Evolutionary conservation across 2,797 vertebrate species (phyloP), one percentile per base, ranked within the genome.

Genomic region (Microchirus variegatus): DNA sequence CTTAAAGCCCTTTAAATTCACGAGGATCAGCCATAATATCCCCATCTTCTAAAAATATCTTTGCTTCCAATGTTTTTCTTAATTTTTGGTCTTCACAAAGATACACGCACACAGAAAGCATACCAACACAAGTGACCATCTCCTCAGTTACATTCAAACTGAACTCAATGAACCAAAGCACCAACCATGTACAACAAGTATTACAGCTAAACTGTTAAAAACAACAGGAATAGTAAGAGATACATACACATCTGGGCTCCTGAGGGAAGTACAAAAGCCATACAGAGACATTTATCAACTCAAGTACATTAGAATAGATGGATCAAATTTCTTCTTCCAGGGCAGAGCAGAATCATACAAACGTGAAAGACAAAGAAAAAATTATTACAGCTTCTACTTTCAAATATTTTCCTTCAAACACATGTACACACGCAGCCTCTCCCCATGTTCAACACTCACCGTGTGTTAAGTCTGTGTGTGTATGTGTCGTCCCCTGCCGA

Each of bases 361-460:
- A 42, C 18, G 49, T 9, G 13, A 50, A 15, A 58, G 14, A 17
- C 52, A 49, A 60, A 44, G 3, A n/a, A 55, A 22, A 35, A 47
- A 56, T 14, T 53, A 55, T 51, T 44, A 60, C 44, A 52, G 57
- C 61, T 49, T 53, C 36, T 47, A 37, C 41, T 59, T 62, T 42
- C 51, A 69, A 41, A 53, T 26, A 8, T 41, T 50, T 53, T 55
- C 57, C 48, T 17, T 51, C 43, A 16, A 16, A 13, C 35, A 38
- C 36, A 18, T 35, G 5, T 16, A 15, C 17, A 3, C 53, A 63
- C 10, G 5, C 38, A 14, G 16, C 4, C 53, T 26, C 63, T 61
- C 35, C 31, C 56, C 16, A 84, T 77, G 70, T 66, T 70, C 71
- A 87, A 70, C 73, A 89, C 91, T 91, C 84, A 90, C 90, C 89